Evolutionary conservation across 2,113 vertebrate species (phyloP).

Genomic region (Irena cyanogastra): DNA sequence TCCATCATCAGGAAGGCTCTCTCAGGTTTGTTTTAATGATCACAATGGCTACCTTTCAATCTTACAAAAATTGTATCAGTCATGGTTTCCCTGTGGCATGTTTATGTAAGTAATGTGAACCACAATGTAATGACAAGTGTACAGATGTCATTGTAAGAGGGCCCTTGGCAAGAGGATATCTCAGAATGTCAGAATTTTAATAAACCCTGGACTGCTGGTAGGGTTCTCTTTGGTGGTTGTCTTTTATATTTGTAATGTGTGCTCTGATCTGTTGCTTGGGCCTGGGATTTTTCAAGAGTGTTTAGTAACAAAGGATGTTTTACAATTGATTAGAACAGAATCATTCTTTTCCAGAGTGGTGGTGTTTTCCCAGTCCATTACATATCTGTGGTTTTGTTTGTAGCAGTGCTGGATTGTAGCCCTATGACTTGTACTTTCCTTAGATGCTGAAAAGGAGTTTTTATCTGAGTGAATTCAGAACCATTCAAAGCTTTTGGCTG

Average conservation of each 20-base stretch:
- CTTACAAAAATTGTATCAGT: slow-evolving; percentile 69
- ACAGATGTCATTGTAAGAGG: slow-evolving; percentile 80
- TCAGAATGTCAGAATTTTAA: slow-evolving; percentile 65
- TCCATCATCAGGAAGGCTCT: slow-evolving; percentile 82
- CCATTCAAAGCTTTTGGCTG: not conserved
- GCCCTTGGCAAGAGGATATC: slow-evolving; percentile 75
- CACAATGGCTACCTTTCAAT: slow-evolving; percentile 72
- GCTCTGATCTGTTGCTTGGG: not conserved
- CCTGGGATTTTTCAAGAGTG: not conserved
- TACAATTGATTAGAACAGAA: not conserved
- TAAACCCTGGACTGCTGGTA: slow-evolving; percentile 30
- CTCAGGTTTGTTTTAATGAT: slow-evolving; percentile 75
- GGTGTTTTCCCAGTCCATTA: not conserved
- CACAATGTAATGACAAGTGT: slow-evolving; percentile 75
- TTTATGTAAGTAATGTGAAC: slow-evolving; percentile 73
- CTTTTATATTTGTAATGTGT: slow-evolving; percentile 24
- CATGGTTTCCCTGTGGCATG: slow-evolving; percentile 65
- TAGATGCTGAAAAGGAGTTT: not conserved
- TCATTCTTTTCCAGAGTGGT: not conserved
- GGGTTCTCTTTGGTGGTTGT: slow-evolving; percentile 19
- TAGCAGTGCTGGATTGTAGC: not conserved
- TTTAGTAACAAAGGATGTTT: slow-evolving; percentile 26
- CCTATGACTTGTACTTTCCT: not conserved
- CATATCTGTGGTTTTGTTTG: not conserved
- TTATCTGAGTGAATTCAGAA: not conserved